Evolutionary conservation across 2,888 invertebrate genomes (phyloP).

Genomic region (Smittia aterrima): DNA sequence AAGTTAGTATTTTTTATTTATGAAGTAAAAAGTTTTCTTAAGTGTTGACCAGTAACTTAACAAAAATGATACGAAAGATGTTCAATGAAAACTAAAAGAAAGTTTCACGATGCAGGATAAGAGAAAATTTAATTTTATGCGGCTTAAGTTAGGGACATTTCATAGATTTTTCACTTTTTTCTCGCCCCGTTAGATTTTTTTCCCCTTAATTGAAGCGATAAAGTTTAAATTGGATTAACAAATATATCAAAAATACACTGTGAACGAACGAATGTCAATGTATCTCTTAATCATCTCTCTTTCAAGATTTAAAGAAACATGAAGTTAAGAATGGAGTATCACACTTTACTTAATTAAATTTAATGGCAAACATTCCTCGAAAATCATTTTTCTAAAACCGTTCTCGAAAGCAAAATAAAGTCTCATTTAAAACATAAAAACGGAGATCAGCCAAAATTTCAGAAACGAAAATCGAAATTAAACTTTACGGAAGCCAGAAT

Average conservation of each 20-base stretch:
- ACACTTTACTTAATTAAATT: not conserved
- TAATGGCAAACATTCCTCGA: not conserved
- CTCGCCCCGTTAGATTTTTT: too few species aligned
- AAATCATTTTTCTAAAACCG: not conserved
- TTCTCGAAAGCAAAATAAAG: not conserved
- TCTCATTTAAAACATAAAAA: not conserved
- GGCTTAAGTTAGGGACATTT: slow-evolving; percentile 21
- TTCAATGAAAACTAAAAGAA: slow-evolving; percentile 16
- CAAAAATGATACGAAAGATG: slow-evolving; percentile 8
- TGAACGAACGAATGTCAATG: not conserved
- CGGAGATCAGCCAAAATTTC: not conserved
- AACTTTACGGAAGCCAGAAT: not conserved
- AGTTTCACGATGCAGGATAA: slow-evolving; percentile 24
- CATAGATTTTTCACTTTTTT: not conserved
- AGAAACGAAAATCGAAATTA: not conserved
- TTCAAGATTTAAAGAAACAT: not conserved
- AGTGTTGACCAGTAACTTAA: slow-evolving; percentile 8
- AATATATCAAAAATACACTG: not conserved
- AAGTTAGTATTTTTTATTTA: slow-evolving; percentile 41
- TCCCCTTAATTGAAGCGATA: too few species aligned
- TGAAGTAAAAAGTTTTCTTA: slow-evolving; percentile 14
- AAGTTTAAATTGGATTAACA: not conserved
- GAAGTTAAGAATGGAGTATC: not conserved
- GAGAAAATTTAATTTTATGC: slow-evolving; percentile 24
- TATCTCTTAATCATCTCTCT: slow-evolving; percentile 3